A percentile compares a stretch with the other conserved stretches of the same genome.
Evolutionary conservation across 2,113 vertebrate species (phyloP).

Genomic region (Mystacornis crossleyi): DNA sequence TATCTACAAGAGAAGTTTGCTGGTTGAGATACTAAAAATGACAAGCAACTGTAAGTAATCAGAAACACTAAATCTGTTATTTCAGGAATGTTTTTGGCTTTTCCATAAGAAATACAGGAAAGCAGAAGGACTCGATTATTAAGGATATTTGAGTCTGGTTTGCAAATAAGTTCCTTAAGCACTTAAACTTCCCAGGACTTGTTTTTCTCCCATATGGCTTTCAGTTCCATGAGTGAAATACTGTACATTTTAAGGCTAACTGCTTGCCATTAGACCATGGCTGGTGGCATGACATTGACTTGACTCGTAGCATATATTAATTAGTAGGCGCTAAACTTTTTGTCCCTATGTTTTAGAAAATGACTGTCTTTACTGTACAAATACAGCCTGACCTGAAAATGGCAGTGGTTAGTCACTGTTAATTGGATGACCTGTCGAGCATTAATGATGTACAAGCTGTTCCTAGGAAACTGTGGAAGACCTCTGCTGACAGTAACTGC

Average conservation of each 20-base stretch:
- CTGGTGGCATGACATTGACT: not conserved
- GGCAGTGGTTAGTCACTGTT: not conserved
- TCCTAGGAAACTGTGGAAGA: not conserved
- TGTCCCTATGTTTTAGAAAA: not conserved
- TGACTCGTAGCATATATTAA: not conserved
- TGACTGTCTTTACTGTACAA: not conserved
- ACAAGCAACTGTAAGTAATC: conserved; percentile 24
- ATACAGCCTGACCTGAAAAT: not conserved
- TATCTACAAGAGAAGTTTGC: not conserved
- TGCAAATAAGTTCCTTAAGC: not conserved
- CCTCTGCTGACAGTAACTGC: not conserved
- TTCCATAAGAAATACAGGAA: not conserved
- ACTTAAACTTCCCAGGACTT: not conserved
- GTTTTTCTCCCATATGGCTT: not conserved
- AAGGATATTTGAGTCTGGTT: not conserved
- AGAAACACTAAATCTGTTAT: not conserved
- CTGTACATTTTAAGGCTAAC: not conserved
- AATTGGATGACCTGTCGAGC: not conserved
- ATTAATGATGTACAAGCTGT: not conserved
- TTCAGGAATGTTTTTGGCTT: not conserved
- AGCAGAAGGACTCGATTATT: not conserved
- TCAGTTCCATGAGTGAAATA: not conserved
- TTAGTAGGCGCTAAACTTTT: not conserved
- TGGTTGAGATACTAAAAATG: not conserved
- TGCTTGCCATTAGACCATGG: not conserved